Conservation (phyloP, 2,797 vertebrate genomes). For the Trematomus bernacchii region DNA sequence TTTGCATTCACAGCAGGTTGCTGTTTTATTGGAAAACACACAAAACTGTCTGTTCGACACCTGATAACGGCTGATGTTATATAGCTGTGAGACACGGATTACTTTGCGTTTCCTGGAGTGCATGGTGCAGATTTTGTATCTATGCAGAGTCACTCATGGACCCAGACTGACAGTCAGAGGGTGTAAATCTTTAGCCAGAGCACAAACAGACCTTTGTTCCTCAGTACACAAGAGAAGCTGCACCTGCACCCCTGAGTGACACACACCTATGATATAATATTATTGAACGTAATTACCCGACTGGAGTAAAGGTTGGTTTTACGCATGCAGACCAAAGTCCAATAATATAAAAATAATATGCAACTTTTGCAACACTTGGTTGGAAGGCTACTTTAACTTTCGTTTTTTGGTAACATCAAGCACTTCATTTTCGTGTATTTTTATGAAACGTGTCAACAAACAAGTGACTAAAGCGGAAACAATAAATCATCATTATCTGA, state of each 20-base stretch:
- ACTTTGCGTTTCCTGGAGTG: slow-evolving; percentile 1
- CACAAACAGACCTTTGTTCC: slow-evolving; percentile 82
- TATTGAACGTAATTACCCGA: slow-evolving; percentile 4
- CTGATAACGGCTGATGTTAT: slow-evolving; percentile 4
- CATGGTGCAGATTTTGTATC: background rate
- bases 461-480: background rate
- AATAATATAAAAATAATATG: background rate
- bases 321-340: slow-evolving; percentile 17
- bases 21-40: background rate
- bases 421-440: background rate
- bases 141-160: slow-evolving; percentile 37
- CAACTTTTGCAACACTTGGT: background rate
- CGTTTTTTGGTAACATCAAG: too few species aligned
- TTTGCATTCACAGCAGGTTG: slow-evolving; percentile 1
- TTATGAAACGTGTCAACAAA: background rate
- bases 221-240: slow-evolving; percentile 3
- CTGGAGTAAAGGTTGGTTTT: slow-evolving; percentile 40
- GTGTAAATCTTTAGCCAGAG: slow-evolving; percentile 80
- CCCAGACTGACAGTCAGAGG: slow-evolving; percentile 9
- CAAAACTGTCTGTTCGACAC: background rate
- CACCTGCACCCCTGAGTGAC: slow-evolving; percentile 2
- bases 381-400: background rate
- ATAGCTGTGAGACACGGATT: slow-evolving; percentile 13
- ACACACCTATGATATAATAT: slow-evolving; percentile 34
- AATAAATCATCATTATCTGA: background rate